Percentiles rank a stretch among this genome's conserved stretches.
phyloP scores from a whole-genome alignment of 2,888 invertebrate species.

The Lithophane ornitopus region DNA sequence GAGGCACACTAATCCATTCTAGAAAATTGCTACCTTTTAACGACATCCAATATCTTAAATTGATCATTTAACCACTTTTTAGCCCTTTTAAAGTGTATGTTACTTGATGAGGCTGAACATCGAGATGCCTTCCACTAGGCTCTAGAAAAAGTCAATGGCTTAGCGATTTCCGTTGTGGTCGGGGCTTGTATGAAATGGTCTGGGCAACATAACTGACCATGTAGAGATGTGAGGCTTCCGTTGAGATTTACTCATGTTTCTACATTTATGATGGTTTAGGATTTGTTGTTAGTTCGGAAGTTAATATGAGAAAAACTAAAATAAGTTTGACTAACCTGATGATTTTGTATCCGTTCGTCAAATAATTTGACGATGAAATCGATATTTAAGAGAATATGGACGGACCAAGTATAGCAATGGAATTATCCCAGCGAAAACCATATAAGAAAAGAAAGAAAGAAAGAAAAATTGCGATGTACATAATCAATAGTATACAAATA shows the following conservation, averaged over 20 bases:
- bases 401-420: background rate
- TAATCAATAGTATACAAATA: background rate
- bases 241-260: conserved; percentile 40
- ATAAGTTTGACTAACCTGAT: background rate
- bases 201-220: conserved; percentile 64
- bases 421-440: background rate
- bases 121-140: conserved; percentile 73
- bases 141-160: conserved; percentile 78
- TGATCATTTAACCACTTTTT: conserved; percentile 62
- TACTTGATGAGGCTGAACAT: conserved; percentile 64
- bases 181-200: conserved; percentile 67
- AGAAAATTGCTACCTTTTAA: conserved; percentile 64
- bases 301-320: background rate
- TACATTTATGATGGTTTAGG: conserved; percentile 21
- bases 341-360: background rate
- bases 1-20: conserved; percentile 59
- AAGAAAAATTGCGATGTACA: background rate
- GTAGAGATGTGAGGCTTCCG: conserved; percentile 62
- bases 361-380: background rate
- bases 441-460: too few species aligned
- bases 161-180: conserved; percentile 83
- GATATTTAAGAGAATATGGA: background rate
- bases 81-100: conserved; percentile 55
- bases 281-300: background rate
- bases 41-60: conserved; percentile 62